Evolutionary conservation across 2,113 vertebrate species (phyloP).

Genomic region (Onychostruthus taczanowskii): DNA sequence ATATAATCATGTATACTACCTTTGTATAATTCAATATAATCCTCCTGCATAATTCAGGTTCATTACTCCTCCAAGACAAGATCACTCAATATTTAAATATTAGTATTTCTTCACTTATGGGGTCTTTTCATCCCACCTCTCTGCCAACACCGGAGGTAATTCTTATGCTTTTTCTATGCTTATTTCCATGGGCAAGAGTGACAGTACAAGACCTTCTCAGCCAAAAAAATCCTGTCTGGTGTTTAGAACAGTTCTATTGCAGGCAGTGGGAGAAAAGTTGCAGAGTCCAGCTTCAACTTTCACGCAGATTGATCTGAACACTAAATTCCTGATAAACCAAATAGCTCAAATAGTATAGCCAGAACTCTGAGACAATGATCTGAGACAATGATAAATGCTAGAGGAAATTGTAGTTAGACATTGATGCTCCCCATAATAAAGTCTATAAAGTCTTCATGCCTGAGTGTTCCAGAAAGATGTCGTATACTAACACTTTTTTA

Average conservation of each 20-base stretch:
- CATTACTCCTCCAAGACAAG: neutral
- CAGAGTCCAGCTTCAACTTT: neutral
- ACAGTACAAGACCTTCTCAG: neutral
- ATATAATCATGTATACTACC: neutral
- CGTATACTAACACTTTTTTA: neutral
- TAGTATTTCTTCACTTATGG: neutral
- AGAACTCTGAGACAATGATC: neutral
- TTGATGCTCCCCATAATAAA: neutral
- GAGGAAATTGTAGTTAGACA: neutral
- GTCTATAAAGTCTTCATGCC: neutral
- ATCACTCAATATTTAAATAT: neutral
- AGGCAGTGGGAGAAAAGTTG: neutral
- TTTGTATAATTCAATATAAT: neutral
- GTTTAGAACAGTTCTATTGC: neutral
- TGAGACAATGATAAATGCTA: fast-evolving
- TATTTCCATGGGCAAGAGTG: neutral
- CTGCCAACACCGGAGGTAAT: neutral
- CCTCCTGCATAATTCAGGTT: neutral
- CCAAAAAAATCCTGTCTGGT: neutral
- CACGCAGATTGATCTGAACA: neutral
- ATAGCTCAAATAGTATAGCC: fast-evolving
- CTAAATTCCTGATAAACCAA: neutral
- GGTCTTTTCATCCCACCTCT: neutral
- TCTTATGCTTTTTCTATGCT: neutral
- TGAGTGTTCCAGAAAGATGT: fast-evolving